Conservation (phyloP, 2,888 invertebrate species). For the Polydrusus tereticollis region DNA sequence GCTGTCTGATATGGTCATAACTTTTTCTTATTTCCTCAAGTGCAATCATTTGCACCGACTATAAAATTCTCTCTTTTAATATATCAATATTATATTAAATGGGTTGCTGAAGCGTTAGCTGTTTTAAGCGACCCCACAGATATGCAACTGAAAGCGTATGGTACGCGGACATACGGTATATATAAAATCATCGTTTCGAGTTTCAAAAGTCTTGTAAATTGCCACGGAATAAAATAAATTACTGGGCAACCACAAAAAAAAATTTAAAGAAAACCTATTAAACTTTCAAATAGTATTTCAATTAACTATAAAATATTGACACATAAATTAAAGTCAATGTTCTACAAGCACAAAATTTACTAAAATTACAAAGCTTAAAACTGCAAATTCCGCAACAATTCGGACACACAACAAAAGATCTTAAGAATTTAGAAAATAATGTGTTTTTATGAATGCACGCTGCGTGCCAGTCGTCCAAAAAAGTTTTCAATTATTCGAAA, state of each 20-base stretch:
- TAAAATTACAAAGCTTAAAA: constrained; percentile 39
- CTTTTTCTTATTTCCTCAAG: too few species aligned
- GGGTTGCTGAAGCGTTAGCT: too few species aligned
- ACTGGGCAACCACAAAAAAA: background rate
- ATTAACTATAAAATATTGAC: constrained; percentile 23
- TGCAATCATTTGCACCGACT: too few species aligned
- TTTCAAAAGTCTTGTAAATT: too few species aligned
- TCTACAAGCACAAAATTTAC: constrained; percentile 31
- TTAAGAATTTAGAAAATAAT: constrained; percentile 37
- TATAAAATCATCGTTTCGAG: too few species aligned
- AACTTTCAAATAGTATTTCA: background rate
- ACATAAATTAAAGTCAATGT: constrained; percentile 31
- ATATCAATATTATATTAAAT: too few species aligned
- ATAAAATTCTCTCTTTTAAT: too few species aligned
- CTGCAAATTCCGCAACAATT: constrained; percentile 42
- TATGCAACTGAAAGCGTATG: too few species aligned
- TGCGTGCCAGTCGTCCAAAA: constrained; percentile 17
- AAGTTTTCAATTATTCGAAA: background rate
- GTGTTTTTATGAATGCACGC: constrained; percentile 32
- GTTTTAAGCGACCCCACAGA: too few species aligned
- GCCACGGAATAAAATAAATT: too few species aligned
- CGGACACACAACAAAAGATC: constrained; percentile 31
- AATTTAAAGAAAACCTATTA: constrained; percentile 3
- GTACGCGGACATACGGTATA: too few species aligned
- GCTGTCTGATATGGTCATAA: too few species aligned